These are phyloP conservation scores for Agrypnia vestita DNA, from an alignment of 1,140 invertebrate species.

Conservation along the genomic window DNA sequence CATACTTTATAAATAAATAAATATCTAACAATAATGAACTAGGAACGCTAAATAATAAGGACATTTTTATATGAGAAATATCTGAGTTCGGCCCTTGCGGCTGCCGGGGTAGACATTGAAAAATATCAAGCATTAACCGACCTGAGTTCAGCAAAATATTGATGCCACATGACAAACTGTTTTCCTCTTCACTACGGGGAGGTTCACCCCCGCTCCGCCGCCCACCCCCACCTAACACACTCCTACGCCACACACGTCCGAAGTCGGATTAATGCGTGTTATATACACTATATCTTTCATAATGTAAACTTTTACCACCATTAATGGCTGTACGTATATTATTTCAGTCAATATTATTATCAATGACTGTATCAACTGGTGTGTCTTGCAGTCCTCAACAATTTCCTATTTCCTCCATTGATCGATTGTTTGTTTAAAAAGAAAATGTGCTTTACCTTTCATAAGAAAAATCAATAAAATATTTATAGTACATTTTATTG, in stretches of 20 bases:
- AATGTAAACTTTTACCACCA: slow-evolving; percentile 1
- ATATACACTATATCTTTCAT: not conserved
- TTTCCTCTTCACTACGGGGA: slow-evolving; percentile 49
- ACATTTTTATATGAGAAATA: no score
- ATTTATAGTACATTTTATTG: no score
- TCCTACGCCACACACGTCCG: not conserved
- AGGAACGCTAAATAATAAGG: no score
- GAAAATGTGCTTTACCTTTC: no score
- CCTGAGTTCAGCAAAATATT: slow-evolving; percentile 61
- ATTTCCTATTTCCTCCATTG: no score
- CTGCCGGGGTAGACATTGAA: slow-evolving; percentile 57
- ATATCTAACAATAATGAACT: no score
- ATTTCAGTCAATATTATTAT: no score
- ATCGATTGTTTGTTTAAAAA: no score
- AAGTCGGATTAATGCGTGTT: not conserved
- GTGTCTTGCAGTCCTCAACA: no score
- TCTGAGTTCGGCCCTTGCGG: slow-evolving; percentile 4
- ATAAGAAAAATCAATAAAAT: no score
- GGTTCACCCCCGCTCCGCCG: not conserved
- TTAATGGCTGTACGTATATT: not conserved
- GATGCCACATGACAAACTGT: slow-evolving; percentile 61
- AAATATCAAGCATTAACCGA: slow-evolving; percentile 59
- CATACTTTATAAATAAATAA: no score
- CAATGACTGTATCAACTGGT: no score
- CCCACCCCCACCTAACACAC: not conserved